phyloP scores from a whole-genome alignment of 2,888 invertebrate genomes.

The Drosophila silvestris region DNA sequence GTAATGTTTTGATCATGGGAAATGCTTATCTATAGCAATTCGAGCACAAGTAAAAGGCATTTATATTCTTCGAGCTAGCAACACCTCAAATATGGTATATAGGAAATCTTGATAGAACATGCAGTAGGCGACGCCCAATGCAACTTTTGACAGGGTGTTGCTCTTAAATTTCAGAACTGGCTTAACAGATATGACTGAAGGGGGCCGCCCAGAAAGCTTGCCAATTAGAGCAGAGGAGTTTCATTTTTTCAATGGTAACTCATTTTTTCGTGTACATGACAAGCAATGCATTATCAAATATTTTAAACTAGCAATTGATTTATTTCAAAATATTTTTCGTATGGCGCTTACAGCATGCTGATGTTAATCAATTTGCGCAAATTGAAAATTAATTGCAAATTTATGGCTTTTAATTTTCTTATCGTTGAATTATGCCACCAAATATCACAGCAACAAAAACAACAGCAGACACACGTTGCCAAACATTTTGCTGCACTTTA shows the following conservation, averaged over 20 bases:
- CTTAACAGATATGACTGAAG: constrained; percentile 16
- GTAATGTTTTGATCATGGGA: constrained; percentile 26
- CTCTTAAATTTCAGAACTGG: constrained; percentile 1
- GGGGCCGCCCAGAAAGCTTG: constrained; percentile 2
- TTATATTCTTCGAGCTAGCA: neutral
- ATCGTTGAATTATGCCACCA: constrained; percentile 76
- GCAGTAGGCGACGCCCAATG: constrained; percentile 6
- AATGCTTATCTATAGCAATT: constrained; percentile 21
- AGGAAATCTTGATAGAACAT: constrained; percentile 4
- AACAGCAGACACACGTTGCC: constrained; percentile 14
- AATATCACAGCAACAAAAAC: constrained; percentile 23
- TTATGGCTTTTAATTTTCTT: constrained; percentile 83
- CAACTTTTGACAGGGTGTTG: constrained; percentile 4
- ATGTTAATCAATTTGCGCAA: constrained; percentile 79
- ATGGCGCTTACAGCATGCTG: constrained; percentile 62
- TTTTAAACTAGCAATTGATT: constrained; percentile 49
- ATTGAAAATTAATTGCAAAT: constrained; percentile 83
- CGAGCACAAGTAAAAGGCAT: constrained; percentile 12
- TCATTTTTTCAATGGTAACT: constrained; percentile 6
- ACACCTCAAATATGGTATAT: neutral
- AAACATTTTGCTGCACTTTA: constrained; percentile 56
- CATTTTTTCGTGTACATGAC: neutral
- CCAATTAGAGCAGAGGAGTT: constrained; percentile 15
- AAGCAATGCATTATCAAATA: constrained; percentile 21
- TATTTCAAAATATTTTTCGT: constrained; percentile 61